Conservation (phyloP, 92 coral and sea anemone genomes). For the Porites cylindrica region DNA sequence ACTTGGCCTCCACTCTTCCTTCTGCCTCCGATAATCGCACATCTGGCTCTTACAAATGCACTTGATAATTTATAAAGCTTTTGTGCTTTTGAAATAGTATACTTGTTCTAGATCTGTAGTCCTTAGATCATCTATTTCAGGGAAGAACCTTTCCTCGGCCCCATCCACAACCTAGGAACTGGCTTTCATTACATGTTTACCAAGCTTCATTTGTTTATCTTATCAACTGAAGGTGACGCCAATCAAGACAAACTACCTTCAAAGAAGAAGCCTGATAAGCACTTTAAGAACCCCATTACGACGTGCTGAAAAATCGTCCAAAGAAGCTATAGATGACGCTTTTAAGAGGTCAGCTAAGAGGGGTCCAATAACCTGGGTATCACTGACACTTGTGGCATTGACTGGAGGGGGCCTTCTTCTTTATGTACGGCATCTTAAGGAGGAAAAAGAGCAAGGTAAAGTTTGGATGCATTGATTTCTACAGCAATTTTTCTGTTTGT, state of each 20-base stretch:
- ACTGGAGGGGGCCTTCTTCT: constrained; percentile 92
- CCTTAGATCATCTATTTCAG: no score
- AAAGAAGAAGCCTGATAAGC: constrained; percentile 21
- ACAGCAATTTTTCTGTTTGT: no score
- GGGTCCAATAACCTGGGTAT: constrained; percentile 97
- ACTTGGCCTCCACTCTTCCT: no score
- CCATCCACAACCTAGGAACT: no score
- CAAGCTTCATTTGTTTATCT: not conserved
- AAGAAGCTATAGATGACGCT: constrained; percentile 34
- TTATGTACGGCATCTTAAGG: constrained; percentile 89
- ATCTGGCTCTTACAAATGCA: no score
- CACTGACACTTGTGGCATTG: constrained; percentile 74
- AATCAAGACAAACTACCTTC: not conserved
- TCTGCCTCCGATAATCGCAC: no score
- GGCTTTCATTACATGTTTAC: not conserved
- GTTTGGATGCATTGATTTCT: not conserved
- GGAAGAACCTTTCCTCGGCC: no score
- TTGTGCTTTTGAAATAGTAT: no score
- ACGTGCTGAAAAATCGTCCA: constrained; percentile 12
- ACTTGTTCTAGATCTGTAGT: no score
- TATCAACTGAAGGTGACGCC: not conserved
- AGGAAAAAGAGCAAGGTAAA: constrained; percentile 89
- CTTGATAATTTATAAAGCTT: no score
- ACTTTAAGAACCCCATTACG: not conserved
- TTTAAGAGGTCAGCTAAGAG: constrained; percentile 70